Base-by-base conservation (phyloP, 2,113 vertebrate genomes). In the Anolis carolinensis region DNA sequence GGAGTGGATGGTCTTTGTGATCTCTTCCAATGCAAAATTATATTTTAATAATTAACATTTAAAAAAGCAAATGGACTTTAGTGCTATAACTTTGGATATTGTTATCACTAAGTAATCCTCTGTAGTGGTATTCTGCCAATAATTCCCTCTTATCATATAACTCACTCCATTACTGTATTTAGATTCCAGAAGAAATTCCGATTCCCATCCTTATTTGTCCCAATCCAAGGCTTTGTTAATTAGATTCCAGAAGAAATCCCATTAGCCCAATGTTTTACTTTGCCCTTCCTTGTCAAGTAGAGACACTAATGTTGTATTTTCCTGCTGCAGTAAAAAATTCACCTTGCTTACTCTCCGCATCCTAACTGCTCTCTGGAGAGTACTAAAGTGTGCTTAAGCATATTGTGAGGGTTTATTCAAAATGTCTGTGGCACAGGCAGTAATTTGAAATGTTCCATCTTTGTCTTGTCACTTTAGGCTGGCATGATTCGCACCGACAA, bases 401-500 rank as follows among this genome's bases (percentile, higher is more conserved):
- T 94, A 95, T 92, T 93, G 92, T 78, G 78, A 27, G 77, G 95
- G 91, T 93, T 94, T 94, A 88, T 92, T 93, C 32, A 8, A 85
- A 81, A 48, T 0, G 78, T 52, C 89, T 91, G 89, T 91, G 86
- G 75, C 1, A 34, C 2, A 90, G 86, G 90, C 87, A 79, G 87
- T 91, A 95, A 90, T 82, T 74, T 92, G 25, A 91, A 88, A 50
- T 34, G 72, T 92, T 89, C 90, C 0, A 23, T 92, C 92, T 95
- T 91, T 94, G 88, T 86, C 89, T 89, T 94, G 84, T 94, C 4
- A 63, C 92, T 94, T 81, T 96, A 99, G 99, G 98, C 98, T 84
- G 99, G 99, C 59, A 97, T 99, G 97, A 99, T 99, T 93, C 97
- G 97, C 88, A 98, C 97, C 30, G 97, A 98, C 91, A 95, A 98